phyloP scores from a whole-genome alignment of 2,797 vertebrate genomes.

The Brachyalestes nurse region DNA sequence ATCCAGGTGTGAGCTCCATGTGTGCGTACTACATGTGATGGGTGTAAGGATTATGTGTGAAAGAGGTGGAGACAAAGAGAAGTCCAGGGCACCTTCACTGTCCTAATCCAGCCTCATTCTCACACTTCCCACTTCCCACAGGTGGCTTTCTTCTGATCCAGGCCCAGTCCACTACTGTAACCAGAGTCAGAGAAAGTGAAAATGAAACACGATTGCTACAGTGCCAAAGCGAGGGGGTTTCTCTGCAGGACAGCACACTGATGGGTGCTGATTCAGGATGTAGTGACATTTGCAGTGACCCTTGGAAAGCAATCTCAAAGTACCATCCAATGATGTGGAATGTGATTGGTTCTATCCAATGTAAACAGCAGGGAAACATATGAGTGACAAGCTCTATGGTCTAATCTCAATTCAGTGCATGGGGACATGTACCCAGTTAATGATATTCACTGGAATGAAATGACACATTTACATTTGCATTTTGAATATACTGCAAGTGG shows the following conservation, averaged over 20 bases:
- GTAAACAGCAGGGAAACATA: neutral
- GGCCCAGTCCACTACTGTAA: constrained; percentile 35
- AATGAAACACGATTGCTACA: constrained; percentile 4
- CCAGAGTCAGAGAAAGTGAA: constrained; percentile 31
- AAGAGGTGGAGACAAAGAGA: constrained; percentile 31
- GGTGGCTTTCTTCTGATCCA: constrained; percentile 26
- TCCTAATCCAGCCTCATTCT: neutral
- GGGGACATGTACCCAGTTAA: neutral
- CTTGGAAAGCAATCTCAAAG: neutral
- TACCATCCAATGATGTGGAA: constrained; percentile 11
- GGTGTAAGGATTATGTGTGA: constrained; percentile 20
- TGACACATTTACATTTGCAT: neutral
- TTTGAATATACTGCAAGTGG: neutral
- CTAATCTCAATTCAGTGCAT: neutral
- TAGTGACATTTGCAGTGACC: constrained; percentile 13
- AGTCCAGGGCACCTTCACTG: neutral
- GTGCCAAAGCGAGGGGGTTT: neutral
- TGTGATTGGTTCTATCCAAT: neutral
- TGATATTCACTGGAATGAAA: constrained; percentile 9
- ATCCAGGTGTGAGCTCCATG: constrained; percentile 35
- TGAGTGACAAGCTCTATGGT: neutral
- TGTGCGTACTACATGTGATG: neutral
- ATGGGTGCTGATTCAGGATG: neutral
- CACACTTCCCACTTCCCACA: constrained; percentile 4
- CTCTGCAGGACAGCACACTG: neutral